A percentile compares a stretch with the other conserved stretches of the same genome.
Evolutionary conservation across 2,113 vertebrate genomes (phyloP).

Genomic region (Tragelaphus scriptus): DNA sequence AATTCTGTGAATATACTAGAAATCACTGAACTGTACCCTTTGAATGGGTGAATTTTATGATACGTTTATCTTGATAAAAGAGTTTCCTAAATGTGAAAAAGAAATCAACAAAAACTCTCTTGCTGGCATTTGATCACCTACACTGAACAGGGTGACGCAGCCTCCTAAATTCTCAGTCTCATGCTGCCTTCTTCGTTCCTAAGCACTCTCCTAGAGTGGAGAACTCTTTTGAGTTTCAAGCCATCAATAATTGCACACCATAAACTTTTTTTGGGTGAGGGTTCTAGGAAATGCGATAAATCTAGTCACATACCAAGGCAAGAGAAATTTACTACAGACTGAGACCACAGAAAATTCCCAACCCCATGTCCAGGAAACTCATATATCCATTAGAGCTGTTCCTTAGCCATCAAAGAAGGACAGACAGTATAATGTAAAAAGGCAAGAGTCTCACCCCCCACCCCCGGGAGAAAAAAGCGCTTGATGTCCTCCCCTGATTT

Average conservation of each 20-base stretch:
- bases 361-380: neutral
- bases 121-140: neutral
- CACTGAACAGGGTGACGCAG: neutral
- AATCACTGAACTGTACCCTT: neutral
- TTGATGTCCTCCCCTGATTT: neutral
- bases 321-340: neutral
- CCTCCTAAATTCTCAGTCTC: neutral
- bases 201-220: neutral
- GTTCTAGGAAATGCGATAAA: conserved; percentile 5
- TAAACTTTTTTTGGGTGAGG: neutral
- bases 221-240: neutral
- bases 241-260: neutral
- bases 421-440: neutral
- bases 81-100: neutral
- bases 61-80: neutral
- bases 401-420: neutral
- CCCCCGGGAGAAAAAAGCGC: neutral
- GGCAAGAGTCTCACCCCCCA: neutral
- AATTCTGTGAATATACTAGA: neutral
- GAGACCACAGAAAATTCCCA: neutral
- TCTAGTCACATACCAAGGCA: neutral
- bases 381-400: neutral
- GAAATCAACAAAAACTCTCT: neutral
- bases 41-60: neutral
- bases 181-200: neutral